Base-by-base conservation (phyloP, 2,888 invertebrate genomes). In the Philhelius pedissequus region DNA sequence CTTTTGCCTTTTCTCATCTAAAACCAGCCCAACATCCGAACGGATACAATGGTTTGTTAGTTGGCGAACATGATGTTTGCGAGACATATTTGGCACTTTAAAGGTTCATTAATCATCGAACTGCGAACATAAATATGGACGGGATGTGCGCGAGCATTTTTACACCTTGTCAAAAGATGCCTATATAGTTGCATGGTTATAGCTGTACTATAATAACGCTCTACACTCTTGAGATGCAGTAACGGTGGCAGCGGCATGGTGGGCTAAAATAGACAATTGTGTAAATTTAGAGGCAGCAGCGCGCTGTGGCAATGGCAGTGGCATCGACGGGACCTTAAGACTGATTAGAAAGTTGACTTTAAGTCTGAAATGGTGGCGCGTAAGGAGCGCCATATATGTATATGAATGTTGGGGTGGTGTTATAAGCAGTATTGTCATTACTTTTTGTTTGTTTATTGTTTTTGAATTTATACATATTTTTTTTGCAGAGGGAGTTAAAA, bases 91-190 rank as follows among this genome's bases (percentile, higher is more conserved):
- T 84, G 80, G 84, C 84, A 84, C 84, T 84, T 80, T 70, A 84
- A 80, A 84, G 80, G 84, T 80, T 84, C 84, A 84, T 84, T 84
- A 84, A 84, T 84, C 84, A 84, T 84, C 84, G 76, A 75, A 68
- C 71, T 75, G 60, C 80, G 71, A 80, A 76, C 83, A 78, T 83
- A 83, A 78, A 71, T 83, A 79, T 74, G 79, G 79, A 83, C 73
- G 79, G 83, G 83, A 83, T 83, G 79, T 83, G 83, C 79, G 79
- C 83, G 79, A 83, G 52, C 75, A 84, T 69, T 80, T 82, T 84
- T 80, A 84, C 84, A 84, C 84, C 80, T 84, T 84, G 84, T 84
- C 84, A 80, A 84, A 56, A 84, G 75, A 80, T 76, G 80, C 54
- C 52, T 48, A 27, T 48, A 27, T 43, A 45, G 20, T 48, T 45